phyloP scores from a whole-genome alignment of 2,888 invertebrate genomes.

The Meandrusa payeni region DNA sequence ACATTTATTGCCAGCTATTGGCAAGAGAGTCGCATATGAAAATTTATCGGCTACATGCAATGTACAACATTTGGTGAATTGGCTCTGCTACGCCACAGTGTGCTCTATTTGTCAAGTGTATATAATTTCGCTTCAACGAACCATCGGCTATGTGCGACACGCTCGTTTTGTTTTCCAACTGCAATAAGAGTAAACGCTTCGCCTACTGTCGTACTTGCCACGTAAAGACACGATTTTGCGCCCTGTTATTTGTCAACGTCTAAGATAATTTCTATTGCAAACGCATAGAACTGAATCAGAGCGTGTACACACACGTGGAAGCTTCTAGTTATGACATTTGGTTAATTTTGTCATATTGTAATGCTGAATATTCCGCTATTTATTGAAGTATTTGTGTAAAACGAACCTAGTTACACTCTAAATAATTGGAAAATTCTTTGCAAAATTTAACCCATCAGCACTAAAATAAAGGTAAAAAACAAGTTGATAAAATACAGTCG shows the following conservation, averaged over 20 bases:
- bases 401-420: too few species aligned
- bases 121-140: constrained; percentile 52
- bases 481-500: too few species aligned
- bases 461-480: too few species aligned
- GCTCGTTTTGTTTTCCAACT: constrained; percentile 37
- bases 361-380: constrained; percentile 25
- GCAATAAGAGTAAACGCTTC: constrained; percentile 34
- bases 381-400: constrained; percentile 6
- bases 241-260: constrained; percentile 43
- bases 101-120: constrained; percentile 57
- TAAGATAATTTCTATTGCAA: constrained; percentile 32
- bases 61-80: constrained; percentile 54
- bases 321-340: constrained; percentile 26
- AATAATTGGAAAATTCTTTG: too few species aligned
- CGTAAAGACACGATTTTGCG: constrained; percentile 31
- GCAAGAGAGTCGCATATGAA: constrained; percentile 44
- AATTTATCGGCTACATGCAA: constrained; percentile 53
- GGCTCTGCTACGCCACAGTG: constrained; percentile 40
- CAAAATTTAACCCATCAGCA: too few species aligned
- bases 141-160: constrained; percentile 34
- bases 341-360: constrained; percentile 20
- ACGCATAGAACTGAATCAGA: constrained; percentile 29
- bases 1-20: constrained; percentile 52
- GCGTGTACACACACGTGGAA: constrained; percentile 25
- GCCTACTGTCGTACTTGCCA: constrained; percentile 14